A percentile compares a stretch with the other conserved stretches of the same genome.
These are phyloP conservation scores for Amazona vittata DNA, from an alignment of 2,113 vertebrate genomes.

Conservation along the genomic window DNA sequence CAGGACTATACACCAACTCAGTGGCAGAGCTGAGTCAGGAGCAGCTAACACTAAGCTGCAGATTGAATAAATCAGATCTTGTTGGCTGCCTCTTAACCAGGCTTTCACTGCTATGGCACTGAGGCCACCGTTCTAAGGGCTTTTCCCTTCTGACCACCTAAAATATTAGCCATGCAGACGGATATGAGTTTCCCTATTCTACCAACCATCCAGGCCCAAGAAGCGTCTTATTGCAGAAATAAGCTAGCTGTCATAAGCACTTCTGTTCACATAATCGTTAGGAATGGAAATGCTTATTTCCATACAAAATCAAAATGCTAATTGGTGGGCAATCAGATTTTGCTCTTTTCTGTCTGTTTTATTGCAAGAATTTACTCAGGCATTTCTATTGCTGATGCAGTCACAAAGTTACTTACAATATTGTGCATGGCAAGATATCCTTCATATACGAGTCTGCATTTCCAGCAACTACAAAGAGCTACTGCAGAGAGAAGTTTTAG, in stretches of 20 bases:
- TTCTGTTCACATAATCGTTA: not conserved
- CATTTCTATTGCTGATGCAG: slow-evolving; percentile 10
- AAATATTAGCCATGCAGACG: not conserved
- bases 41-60: not conserved
- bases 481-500: slow-evolving; percentile 10
- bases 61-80: not conserved
- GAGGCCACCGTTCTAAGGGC: not conserved
- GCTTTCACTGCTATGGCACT: not conserved
- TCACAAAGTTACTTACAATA: not conserved
- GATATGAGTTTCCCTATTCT: not conserved
- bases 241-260: not conserved
- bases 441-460: not conserved
- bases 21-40: not conserved
- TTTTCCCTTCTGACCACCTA: not conserved
- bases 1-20: not conserved
- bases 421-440: not conserved
- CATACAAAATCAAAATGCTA: not conserved
- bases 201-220: not conserved
- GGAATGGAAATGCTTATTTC: not conserved
- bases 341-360: not conserved
- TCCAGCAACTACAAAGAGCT: not conserved
- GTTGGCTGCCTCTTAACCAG: not conserved
- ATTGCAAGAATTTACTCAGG: not conserved
- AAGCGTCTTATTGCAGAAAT: not conserved
- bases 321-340: not conserved